These are phyloP conservation scores for Drosophila sucinea DNA, from an alignment of 1,140 invertebrate species.

Conservation along the genomic window DNA sequence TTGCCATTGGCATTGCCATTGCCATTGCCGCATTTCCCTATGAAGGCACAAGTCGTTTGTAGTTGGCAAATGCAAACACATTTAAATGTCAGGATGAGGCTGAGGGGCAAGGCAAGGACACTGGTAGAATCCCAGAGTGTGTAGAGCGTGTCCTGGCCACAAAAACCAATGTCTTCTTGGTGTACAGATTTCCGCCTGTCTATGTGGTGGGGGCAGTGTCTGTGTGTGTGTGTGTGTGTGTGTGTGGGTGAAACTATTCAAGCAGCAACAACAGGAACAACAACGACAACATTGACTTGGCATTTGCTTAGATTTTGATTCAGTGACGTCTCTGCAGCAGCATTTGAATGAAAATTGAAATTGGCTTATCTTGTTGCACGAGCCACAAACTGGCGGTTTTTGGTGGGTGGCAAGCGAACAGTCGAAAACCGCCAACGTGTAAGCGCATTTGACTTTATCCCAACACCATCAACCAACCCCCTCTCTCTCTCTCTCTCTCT, in stretches of 20 bases:
- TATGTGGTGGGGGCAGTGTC: neutral
- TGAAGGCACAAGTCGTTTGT: slow-evolving; percentile 52
- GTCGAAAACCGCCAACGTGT: slow-evolving; percentile 47
- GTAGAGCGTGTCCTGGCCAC: slow-evolving; percentile 40
- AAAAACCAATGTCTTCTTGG: slow-evolving; percentile 40
- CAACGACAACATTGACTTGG: slow-evolving; percentile 34
- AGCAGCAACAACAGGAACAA: slow-evolving; percentile 18
- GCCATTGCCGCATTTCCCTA: slow-evolving; percentile 1
- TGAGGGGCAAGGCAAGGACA: slow-evolving; percentile 6
- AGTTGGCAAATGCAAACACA: slow-evolving; percentile 64
- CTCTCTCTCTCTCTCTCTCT: neutral
- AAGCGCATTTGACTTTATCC: slow-evolving; percentile 40
- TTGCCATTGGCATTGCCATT: slow-evolving; percentile 18
- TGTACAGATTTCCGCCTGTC: slow-evolving; percentile 2
- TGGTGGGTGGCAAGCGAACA: slow-evolving; percentile 19
- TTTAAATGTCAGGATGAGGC: slow-evolving; percentile 60
- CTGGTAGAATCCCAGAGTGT: slow-evolving; percentile 1
- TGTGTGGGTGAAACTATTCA: slow-evolving; percentile 24
- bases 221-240: neutral
- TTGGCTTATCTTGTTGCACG: slow-evolving; percentile 75
- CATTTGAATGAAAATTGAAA: slow-evolving; percentile 78
- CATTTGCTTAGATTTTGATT: slow-evolving; percentile 71
- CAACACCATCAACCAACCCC: too few relatives aligned
- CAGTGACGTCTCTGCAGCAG: slow-evolving; percentile 50
- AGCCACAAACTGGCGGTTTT: slow-evolving; percentile 59